Percentiles rank a stretch among this genome's conserved stretches.
phyloP scores from a whole-genome alignment of 2,888 invertebrate species.

The Drosophila nr. perissopoda region DNA sequence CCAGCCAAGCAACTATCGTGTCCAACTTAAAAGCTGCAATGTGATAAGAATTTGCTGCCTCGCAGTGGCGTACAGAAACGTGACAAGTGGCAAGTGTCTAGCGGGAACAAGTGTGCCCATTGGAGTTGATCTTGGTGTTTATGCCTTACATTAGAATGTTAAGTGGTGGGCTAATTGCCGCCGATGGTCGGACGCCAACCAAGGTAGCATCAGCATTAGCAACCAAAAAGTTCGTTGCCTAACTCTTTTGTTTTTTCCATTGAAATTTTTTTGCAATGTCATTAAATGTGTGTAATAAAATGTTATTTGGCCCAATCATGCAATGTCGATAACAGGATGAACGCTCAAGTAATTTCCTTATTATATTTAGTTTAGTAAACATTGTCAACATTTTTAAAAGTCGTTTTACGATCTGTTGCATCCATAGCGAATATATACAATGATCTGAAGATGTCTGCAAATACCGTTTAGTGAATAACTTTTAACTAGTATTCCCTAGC shows the following conservation, averaged over 20 bases:
- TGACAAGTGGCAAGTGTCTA: slow-evolving; percentile 8
- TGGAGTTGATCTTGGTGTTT: slow-evolving; percentile 8
- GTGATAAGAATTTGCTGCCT: slow-evolving; percentile 34
- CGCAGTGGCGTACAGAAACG: background rate
- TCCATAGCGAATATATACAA: slow-evolving; percentile 4
- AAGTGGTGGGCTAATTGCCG: slow-evolving; percentile 75
- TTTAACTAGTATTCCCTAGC: slow-evolving; percentile 35
- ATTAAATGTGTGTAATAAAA: slow-evolving; percentile 15
- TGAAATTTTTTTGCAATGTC: slow-evolving; percentile 1
- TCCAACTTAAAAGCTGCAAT: slow-evolving; percentile 22
- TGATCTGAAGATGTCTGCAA: slow-evolving; percentile 35
- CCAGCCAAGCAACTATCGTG: slow-evolving; percentile 10
- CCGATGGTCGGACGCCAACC: slow-evolving; percentile 21
- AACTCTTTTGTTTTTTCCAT: slow-evolving; percentile 57
- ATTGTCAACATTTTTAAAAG: background rate
- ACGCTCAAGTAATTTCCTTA: background rate
- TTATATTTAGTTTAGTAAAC: background rate
- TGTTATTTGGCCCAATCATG: slow-evolving; percentile 18
- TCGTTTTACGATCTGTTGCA: background rate
- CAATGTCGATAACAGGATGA: slow-evolving; percentile 13
- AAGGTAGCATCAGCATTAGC: slow-evolving; percentile 10
- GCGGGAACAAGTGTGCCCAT: slow-evolving; percentile 25
- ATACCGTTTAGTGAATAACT: slow-evolving; percentile 53
- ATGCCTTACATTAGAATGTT: slow-evolving; percentile 68
- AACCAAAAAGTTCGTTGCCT: slow-evolving; percentile 57